Base-by-base conservation (phyloP, 1,140 invertebrate genomes). In the Monomorium pharaonis region DNA sequence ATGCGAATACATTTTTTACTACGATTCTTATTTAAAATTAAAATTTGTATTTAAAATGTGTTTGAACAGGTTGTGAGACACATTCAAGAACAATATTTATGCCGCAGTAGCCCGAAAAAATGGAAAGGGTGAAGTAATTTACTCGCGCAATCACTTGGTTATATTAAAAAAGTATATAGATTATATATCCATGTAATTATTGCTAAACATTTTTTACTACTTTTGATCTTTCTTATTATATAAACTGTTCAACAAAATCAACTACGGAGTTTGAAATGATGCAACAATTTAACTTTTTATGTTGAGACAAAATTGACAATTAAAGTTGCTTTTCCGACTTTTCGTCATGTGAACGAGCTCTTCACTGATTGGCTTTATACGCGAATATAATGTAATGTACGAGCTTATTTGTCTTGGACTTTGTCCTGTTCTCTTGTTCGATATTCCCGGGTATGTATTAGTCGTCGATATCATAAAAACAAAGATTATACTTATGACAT, bases 341-440 rank as follows among this genome's bases (percentile, higher is more conserved):
- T 78, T n/a, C 24, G 9, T 0, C 10, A 30, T 16, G 21, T 78
- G 49, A 81, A 78, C 44, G 6, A 24, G 27, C 10, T n/a, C n/a
- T n/a, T n/a, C n/a, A n/a, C n/a, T 54, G 27, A 54, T 37, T 16
- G 1, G 24, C 21, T 65, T 14, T 42, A 49, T 18, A n/a, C 12
- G 49, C 10, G 10, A 37, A 54, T 18, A 3, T 2, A 56, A 78
- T 84, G 18, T 18, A 78, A 16, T 24, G 2, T 75, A 37, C 7
- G n/a, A 21, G 14, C n/a, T 33, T 44, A 67, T 78, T 56, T 30
- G n/a, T 51, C 18, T n/a, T 63, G 77, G 65, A 86, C 77, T 86
- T 86, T 86, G 65, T 27, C 30, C 85, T 21, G 5, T 16, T 74
- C 30, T 86, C 33, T 86, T 86, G 44, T 62, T 6, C 9, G 67